Evolutionary conservation across 2,113 vertebrate genomes (phyloP).

Genomic region (Bubo blakistoni): DNA sequence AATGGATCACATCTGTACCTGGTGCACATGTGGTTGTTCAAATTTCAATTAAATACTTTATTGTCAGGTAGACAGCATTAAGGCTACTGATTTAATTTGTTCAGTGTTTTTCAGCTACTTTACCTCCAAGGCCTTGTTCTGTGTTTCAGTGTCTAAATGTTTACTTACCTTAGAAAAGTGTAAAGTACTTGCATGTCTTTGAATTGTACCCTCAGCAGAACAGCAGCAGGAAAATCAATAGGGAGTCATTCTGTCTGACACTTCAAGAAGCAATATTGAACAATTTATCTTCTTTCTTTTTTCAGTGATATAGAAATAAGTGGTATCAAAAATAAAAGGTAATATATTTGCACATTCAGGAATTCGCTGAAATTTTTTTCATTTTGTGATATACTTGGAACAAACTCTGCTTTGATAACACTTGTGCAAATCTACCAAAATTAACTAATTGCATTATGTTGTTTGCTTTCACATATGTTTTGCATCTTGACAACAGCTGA

Average conservation of each 20-base stretch:
- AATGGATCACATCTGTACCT: neutral
- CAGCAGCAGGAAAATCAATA: constrained; percentile 39
- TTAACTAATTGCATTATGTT: constrained; percentile 45
- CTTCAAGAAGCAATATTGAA: neutral
- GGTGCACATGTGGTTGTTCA: neutral
- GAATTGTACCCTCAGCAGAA: neutral
- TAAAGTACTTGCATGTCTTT: neutral
- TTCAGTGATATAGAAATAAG: neutral
- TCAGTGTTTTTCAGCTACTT: neutral
- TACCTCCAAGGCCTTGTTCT: neutral
- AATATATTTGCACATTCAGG: neutral
- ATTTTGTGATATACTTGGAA: neutral
- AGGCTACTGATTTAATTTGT: neutral
- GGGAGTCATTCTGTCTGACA: neutral
- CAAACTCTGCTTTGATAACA: constrained; percentile 13
- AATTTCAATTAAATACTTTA: neutral
- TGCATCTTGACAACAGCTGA: constrained; percentile 8
- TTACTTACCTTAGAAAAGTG: neutral
- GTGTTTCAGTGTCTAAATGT: neutral
- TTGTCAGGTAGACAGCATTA: neutral
- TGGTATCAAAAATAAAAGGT: neutral
- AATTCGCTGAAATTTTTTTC: neutral
- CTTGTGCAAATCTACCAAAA: constrained; percentile 26
- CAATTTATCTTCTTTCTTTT: neutral
- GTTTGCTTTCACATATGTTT: constrained; percentile 33